A percentile compares a stretch with the other conserved stretches of the same genome.
Conservation (phyloP, 2,888 invertebrate species). For the Aspidiotus rigidus region DNA sequence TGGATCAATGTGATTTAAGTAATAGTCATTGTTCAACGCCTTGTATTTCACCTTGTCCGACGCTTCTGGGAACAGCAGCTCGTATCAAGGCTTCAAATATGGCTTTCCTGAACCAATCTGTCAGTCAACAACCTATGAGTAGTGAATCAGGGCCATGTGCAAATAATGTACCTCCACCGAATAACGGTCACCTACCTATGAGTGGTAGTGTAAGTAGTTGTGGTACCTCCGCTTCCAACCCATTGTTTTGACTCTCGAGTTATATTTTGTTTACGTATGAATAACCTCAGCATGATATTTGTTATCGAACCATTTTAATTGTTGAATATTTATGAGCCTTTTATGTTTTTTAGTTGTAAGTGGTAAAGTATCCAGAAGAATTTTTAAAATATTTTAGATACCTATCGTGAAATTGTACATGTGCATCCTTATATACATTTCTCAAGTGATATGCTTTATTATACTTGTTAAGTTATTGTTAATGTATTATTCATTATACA, state of each 20-base stretch:
- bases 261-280: background rate
- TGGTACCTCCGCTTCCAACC: constrained; percentile 4
- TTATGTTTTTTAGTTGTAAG: no score
- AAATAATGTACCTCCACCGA: background rate
- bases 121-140: constrained; percentile 35
- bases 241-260: constrained; percentile 13
- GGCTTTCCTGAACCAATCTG: constrained; percentile 41
- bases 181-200: background rate
- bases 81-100: constrained; percentile 41
- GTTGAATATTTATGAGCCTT: no score
- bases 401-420: no score
- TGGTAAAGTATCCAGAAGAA: no score
- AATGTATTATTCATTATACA: no score
- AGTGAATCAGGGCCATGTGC: constrained; percentile 30
- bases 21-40: constrained; percentile 68
- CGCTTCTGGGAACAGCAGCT: constrained; percentile 43
- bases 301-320: no score
- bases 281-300: no score
- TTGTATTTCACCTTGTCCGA: constrained; percentile 65
- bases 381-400: no score
- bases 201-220: background rate
- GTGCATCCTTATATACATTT: no score
- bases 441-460: no score
- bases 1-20: constrained; percentile 90
- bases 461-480: no score